Conservation (phyloP, 2,888 invertebrate species). For the Ophion costatus region DNA sequence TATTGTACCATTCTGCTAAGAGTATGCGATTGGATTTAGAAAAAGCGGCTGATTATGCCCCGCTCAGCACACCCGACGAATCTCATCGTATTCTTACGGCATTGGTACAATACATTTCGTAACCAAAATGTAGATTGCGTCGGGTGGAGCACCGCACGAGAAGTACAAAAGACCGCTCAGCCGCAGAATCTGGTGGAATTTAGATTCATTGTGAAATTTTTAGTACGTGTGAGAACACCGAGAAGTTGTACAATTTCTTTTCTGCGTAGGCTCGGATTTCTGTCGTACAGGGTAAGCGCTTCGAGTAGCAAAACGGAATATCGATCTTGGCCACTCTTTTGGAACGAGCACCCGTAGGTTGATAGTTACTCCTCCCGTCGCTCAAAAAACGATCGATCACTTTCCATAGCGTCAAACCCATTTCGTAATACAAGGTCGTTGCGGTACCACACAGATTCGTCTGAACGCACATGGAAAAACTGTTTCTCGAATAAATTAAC, state of each 20-base stretch:
- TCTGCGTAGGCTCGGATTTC: slow-evolving; percentile 16
- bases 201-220: slow-evolving; percentile 46
- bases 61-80: slow-evolving; percentile 3
- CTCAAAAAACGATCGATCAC: slow-evolving; percentile 36
- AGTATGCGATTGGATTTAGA: no score
- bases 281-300: background rate
- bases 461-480: background rate
- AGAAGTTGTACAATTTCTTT: slow-evolving; percentile 45
- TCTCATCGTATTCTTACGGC: slow-evolving; percentile 6
- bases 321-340: slow-evolving; percentile 26
- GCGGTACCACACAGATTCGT: background rate
- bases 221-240: slow-evolving; percentile 45
- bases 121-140: slow-evolving; percentile 36
- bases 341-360: slow-evolving; percentile 28
- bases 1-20: no score
- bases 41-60: no score
- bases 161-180: background rate
- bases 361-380: slow-evolving; percentile 20
- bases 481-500: background rate
- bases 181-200: slow-evolving; percentile 48
- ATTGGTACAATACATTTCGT: slow-evolving; percentile 46
- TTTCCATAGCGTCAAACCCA: slow-evolving; percentile 31
- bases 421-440: slow-evolving; percentile 52
- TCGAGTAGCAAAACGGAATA: slow-evolving; percentile 29
- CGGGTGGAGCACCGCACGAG: background rate